These are phyloP conservation scores for Thaumetopoea pityocampa DNA, from an alignment of 1,140 invertebrate species.

Conservation along the genomic window DNA sequence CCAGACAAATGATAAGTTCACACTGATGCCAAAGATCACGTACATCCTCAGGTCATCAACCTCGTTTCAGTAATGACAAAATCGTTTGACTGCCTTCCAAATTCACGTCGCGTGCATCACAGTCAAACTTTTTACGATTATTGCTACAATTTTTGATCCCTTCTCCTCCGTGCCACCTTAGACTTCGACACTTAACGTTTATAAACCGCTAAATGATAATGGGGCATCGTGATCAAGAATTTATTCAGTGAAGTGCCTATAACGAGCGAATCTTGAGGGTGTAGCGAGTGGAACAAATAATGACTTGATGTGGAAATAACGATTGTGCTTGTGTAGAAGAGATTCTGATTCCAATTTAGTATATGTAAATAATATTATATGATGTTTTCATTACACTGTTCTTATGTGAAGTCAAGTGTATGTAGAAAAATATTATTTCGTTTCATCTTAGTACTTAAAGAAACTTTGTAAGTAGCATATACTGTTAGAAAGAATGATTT, in stretches of 20 bases:
- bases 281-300: constrained; percentile 7
- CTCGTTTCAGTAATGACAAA: constrained; percentile 37
- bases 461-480: too few species aligned
- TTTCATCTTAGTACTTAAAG: too few species aligned
- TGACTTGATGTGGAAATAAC: constrained; percentile 20
- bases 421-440: too few species aligned
- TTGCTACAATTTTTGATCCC: constrained; percentile 51
- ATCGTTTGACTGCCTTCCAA: constrained; percentile 42
- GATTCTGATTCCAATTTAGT: constrained; percentile 11
- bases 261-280: constrained; percentile 19
- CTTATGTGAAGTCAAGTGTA: not conserved
- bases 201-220: constrained; percentile 58
- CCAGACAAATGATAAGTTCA: too few species aligned
- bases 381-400: constrained; percentile 4
- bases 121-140: constrained; percentile 58
- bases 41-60: constrained; percentile 23
- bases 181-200: constrained; percentile 43
- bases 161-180: constrained; percentile 36
- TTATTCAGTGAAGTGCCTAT: constrained; percentile 30
- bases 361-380: constrained; percentile 12
- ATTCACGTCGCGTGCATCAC: constrained; percentile 46
- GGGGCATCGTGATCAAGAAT: constrained; percentile 43
- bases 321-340: constrained; percentile 17
- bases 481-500: too few species aligned
- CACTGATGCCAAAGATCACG: constrained; percentile 24